Evolutionary conservation across 2,113 vertebrate genomes (phyloP).

Genomic region (Zosterops hypoxanthus): DNA sequence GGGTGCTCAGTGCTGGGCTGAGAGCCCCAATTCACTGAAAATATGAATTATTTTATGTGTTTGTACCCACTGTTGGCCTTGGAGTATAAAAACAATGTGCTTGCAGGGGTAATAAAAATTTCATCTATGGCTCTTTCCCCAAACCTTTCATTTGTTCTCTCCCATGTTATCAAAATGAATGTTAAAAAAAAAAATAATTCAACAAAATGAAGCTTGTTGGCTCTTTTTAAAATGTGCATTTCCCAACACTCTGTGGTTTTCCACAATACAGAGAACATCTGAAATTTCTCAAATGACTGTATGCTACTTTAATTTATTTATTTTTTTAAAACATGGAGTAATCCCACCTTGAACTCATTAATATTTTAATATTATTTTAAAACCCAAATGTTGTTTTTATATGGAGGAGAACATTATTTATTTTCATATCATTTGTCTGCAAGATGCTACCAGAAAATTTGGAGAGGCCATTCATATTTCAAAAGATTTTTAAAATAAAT

Average conservation of each 20-base stretch:
- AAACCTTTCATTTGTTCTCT: background rate
- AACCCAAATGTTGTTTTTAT: background rate
- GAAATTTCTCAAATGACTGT: background rate
- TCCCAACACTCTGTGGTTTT: background rate
- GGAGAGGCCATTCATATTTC: background rate
- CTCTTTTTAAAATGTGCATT: background rate
- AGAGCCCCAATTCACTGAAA: background rate
- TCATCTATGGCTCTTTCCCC: background rate
- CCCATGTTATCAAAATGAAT: background rate
- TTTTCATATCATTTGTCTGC: slow-evolving; percentile 14
- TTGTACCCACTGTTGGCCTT: background rate
- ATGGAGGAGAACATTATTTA: background rate
- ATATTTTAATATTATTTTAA: background rate
- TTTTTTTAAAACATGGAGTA: background rate
- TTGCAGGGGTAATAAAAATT: background rate
- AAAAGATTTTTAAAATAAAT: too few relatives aligned
- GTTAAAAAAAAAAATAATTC: background rate
- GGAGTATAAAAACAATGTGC: background rate
- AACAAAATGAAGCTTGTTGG: background rate
- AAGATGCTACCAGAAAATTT: background rate
- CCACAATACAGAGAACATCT: background rate
- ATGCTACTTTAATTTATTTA: background rate
- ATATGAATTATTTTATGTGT: fast-evolving
- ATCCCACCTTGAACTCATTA: background rate
- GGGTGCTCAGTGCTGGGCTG: background rate